Evolutionary conservation across 2,888 invertebrate species (phyloP), one percentile per base, ranked within the genome.

Genomic region (Agrotis exclamationis): DNA sequence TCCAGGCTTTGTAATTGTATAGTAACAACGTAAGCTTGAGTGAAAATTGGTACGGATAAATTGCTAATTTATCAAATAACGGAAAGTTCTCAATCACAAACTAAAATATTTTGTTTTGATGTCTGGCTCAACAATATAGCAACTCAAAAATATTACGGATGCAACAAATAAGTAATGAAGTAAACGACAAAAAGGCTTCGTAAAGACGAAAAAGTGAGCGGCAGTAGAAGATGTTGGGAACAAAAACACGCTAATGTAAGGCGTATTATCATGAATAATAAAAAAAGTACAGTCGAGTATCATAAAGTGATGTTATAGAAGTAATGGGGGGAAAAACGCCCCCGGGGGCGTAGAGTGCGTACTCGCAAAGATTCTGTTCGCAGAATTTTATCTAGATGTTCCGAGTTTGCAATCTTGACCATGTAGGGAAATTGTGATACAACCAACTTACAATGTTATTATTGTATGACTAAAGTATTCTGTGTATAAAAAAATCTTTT

Each of bases 231-330:
- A 88, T 88, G 89, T 86, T 79, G 83, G 76, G 85, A 89, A 89
- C 89, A 89, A 91, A 88, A 92, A 90, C 88, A 92, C 88, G 91
- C 92, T 94, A 94, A 94, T 94, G 94, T 93, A 92, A 82, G 88
- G 88, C 86, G 91, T 93, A 95, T 95, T 94, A 94, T 90, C 92
- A 93, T 95, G 93, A 94, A 94, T 94, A 95, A 95, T 95, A 95
- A 92, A 95, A 92, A 93, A 93, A 91, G 89, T 87, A 91, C 93
- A 90, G 91, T 89, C 87, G 90, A 91, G 92, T 92, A 95, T 94
- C 94, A 94, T 93, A 95, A 95, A 95, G 93, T 91, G 94, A 94
- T 93, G 92, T 92, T 93, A 91, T 91, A 93, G 93, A 93, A 93
- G 93, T 93, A 94, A 95, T 92, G 91, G 92, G 91, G 91, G 93